Percentiles rank a stretch among this genome's conserved stretches.
Conservation (phyloP, 2,888 invertebrate species). For the Rotaria socialis region DNA sequence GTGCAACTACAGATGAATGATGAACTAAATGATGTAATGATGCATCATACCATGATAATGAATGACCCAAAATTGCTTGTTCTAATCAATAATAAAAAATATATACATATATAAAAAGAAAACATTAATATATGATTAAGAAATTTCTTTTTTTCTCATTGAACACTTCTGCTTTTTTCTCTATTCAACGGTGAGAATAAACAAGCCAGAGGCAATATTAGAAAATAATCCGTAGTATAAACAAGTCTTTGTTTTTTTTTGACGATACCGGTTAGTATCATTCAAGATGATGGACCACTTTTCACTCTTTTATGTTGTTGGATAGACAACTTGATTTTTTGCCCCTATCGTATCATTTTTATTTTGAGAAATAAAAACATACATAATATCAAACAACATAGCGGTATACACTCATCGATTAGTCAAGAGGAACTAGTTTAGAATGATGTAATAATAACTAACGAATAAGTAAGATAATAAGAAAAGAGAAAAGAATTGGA, state of each 20-base stretch:
- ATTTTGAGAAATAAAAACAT: slow-evolving; percentile 19
- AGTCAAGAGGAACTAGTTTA: slow-evolving; percentile 9
- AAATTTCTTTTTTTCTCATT: background rate
- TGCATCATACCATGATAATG: slow-evolving; percentile 13
- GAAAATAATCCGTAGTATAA: background rate
- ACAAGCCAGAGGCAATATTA: background rate
- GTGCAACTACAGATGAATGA: background rate
- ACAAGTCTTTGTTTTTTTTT: background rate
- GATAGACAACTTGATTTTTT: slow-evolving; percentile 26
- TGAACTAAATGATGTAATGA: background rate
- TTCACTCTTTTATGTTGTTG: slow-evolving; percentile 19
- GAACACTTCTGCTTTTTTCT: background rate
- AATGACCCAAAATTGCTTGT: background rate
- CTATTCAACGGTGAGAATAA: slow-evolving; percentile 19
- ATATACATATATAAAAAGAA: background rate
- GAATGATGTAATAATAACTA: slow-evolving; percentile 2
- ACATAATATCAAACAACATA: slow-evolving; percentile 2
- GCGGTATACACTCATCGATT: slow-evolving; percentile 26
- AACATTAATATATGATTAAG: too few relatives aligned
- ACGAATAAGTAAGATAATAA: background rate
- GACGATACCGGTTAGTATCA: slow-evolving; percentile 6
- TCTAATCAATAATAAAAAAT: background rate
- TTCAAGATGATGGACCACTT: slow-evolving; percentile 13
- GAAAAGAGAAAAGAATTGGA: background rate
- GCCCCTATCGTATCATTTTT: background rate